Base-by-base conservation (phyloP, 2,888 invertebrate genomes). In the Glaucopsyche alexis region DNA sequence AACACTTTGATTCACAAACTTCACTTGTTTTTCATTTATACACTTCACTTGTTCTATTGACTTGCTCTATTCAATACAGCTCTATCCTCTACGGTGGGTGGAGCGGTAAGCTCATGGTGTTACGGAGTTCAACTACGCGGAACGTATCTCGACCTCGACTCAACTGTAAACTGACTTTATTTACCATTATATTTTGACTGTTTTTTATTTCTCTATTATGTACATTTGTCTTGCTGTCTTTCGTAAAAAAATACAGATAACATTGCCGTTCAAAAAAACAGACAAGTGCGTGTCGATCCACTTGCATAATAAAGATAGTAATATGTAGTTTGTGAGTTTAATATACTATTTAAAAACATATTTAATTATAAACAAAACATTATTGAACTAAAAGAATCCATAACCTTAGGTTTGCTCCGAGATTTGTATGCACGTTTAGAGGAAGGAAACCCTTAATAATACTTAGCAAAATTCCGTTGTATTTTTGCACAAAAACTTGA, bases 141-240 rank as follows among this genome's bases (percentile, higher is more conserved):
- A 19, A 19, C 55, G 55, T 9, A 16, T 55, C 9, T 11, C 55
- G 55, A 55, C 55, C 55, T 55, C 19, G 19, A 19, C 42, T 42
- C 42, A 6, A 2, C 42, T 16, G 52, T 52, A 55, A 55, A 55
- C 5, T 55, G 55, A 19, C 9, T 55, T 55, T 55, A 55, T 55
- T 55, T 55, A 55, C 55, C 55, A 19, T 55, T 55, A 55, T 19
- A 16, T 55, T 19, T 55, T 55, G 55, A 55, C 19, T 55, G 19
- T 55, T 9, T 11, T 55, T 55, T 16, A 19, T 52, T 52, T 42
- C 42, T 42, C 29, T 42, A 42, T 42, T 42, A 42, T 5, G 6
- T 42, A 42, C 8, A 8, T 42, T 42, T 42, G 7, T 42, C 42
- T 42, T 6, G 42, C 1, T 42, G 42, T 42, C 42, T 42, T 42